phyloP scores from a whole-genome alignment of 2,113 vertebrate species.

The Brevimyrus niger region DNA sequence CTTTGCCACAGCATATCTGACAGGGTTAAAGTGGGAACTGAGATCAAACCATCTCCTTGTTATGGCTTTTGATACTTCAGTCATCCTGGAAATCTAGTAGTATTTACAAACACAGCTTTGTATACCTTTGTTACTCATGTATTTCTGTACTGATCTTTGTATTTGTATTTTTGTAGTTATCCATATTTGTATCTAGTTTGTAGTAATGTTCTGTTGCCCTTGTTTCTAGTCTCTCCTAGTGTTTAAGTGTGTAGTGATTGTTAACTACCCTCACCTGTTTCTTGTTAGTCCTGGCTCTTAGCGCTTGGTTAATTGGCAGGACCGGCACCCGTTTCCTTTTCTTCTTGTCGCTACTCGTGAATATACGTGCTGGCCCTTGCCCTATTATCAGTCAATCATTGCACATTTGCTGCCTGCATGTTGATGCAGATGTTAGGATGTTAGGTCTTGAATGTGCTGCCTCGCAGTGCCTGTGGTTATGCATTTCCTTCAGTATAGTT shows the following conservation, averaged over 20 bases:
- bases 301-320: neutral
- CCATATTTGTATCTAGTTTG: neutral
- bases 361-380: neutral
- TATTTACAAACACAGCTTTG: neutral
- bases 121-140: neutral
- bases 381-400: neutral
- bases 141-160: neutral
- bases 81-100: neutral
- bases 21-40: neutral
- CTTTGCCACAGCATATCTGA: neutral
- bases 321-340: neutral
- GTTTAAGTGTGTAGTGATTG: neutral
- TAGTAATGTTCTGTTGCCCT: neutral
- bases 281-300: neutral
- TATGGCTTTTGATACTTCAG: neutral
- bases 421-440: neutral
- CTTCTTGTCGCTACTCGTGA: neutral
- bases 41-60: neutral
- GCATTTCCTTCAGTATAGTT: neutral
- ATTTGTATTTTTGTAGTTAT: neutral
- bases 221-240: neutral
- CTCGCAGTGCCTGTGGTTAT: neutral
- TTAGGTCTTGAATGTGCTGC: neutral
- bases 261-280: neutral
- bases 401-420: neutral